Percentiles rank a stretch among this genome's conserved stretches.
Evolutionary conservation across 35 echinoderm and acorn worm species (phyloP).

Genomic region (Holothuria glaberrima): DNA sequence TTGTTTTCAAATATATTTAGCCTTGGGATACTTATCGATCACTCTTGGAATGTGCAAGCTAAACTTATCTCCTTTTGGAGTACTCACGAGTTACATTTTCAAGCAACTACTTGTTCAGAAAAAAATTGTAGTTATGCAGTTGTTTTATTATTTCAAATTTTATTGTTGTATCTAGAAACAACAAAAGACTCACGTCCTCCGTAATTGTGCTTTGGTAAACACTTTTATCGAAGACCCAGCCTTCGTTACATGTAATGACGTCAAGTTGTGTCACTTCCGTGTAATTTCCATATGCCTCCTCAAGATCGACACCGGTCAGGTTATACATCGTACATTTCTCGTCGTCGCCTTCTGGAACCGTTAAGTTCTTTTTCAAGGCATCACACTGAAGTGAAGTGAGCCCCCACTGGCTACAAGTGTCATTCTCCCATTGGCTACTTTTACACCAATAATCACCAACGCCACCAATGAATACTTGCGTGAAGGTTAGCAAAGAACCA

Average conservation of each 20-base stretch:
- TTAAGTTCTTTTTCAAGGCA: neutral
- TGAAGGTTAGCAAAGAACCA: neutral
- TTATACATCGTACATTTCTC: slow-evolving; percentile 14
- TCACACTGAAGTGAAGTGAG: neutral
- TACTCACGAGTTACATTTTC: too few species aligned
- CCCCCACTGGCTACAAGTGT: neutral
- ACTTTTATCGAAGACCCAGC: neutral
- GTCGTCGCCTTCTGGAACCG: neutral
- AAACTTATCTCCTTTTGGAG: too few species aligned
- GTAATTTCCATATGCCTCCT: neutral
- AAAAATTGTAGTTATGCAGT: too few species aligned
- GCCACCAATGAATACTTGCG: neutral
- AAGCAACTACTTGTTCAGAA: too few species aligned
- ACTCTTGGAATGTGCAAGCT: too few species aligned
- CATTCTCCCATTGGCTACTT: neutral
- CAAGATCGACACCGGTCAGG: neutral
- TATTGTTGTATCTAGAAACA: too few species aligned
- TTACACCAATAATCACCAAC: slow-evolving; percentile 2
- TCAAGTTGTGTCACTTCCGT: neutral
- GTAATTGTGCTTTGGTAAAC: neutral
- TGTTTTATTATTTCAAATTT: too few species aligned
- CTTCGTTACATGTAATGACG: neutral
- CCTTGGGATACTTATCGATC: too few species aligned
- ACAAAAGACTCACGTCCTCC: neutral
- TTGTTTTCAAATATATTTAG: too few species aligned